These are phyloP conservation scores for Dipodomys ordii DNA, from an alignment of 2,113 vertebrate genomes.

Conservation along the genomic window DNA sequence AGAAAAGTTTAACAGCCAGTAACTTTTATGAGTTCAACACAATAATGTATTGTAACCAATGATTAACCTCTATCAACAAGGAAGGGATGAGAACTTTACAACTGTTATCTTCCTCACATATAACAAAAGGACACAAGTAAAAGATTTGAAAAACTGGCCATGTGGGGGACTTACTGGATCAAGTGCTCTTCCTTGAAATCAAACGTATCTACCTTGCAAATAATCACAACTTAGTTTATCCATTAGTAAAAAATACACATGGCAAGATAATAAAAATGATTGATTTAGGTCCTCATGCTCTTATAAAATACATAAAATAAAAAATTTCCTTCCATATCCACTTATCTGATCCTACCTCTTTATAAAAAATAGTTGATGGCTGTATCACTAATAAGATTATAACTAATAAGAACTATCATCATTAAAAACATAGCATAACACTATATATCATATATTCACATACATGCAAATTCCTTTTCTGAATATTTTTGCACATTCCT, in stretches of 20 bases:
- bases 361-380: neutral
- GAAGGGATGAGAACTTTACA: neutral
- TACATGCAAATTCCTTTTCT: neutral
- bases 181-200: neutral
- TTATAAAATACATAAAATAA: neutral
- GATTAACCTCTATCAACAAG: neutral
- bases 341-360: neutral
- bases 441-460: neutral
- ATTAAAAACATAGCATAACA: neutral
- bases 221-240: neutral
- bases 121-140: neutral
- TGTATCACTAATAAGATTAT: neutral
- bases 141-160: neutral
- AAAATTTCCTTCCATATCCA: neutral
- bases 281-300: neutral
- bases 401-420: neutral
- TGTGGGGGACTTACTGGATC: neutral
- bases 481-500: too few species aligned
- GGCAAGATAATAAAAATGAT: neutral
- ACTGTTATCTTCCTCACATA: neutral
- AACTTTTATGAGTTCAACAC: constrained; percentile 17
- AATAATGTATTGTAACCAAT: neutral
- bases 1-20: neutral
- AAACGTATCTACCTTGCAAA: neutral
- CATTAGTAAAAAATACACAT: neutral